Base-by-base conservation (phyloP, 2,113 vertebrate species). In the Saccopteryx bilineata region DNA sequence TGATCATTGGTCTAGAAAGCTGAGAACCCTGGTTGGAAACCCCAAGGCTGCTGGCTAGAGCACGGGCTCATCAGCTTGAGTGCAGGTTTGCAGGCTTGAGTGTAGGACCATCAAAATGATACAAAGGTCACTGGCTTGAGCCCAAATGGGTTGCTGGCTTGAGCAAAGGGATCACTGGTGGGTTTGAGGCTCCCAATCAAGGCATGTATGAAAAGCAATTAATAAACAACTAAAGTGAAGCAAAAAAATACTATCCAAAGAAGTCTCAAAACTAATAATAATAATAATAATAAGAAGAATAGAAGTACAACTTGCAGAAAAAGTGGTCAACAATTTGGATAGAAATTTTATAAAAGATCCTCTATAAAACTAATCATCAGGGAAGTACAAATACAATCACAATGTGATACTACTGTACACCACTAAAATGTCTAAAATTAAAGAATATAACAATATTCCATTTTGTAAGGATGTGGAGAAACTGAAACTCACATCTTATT, bases 401-500 rank as follows among this genome's bases (percentile, higher is more conserved):
- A 84, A 54, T 48, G 52, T 88, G n/a, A n/a, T 89, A 71, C 28
- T 33, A 80, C n/a, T 78, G 48, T 17, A 56, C 6, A 71, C 18
- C 15, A 76, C 7, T 31, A 91, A n/a, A 63, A 66, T 48, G 46
- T 8, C n/a, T 31, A 60, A 93, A 87, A 75, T 85, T 48, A 71
- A 89, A 93, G 12, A 61, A 7, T 76, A 21, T 82, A 23, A 80
- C 68, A 23, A 61, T 85, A 72, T 24, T 17, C 0, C 10, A 50
- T 63, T 76, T 56, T 31, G 31, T 82, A 94, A 81, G 54, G 65
- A 68, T 82, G 26, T 87, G 54, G n/a, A 56, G 46, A 87, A 90
- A 80, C 33, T n/a, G 18, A 96, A 86, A 56, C n/a, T 76, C 80
- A 72, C 24, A 58, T 80, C 33, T 46, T 96, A 81, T 61, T 63